Conservation (phyloP, 2,888 invertebrate species). For the Ochropleura plecta region DNA sequence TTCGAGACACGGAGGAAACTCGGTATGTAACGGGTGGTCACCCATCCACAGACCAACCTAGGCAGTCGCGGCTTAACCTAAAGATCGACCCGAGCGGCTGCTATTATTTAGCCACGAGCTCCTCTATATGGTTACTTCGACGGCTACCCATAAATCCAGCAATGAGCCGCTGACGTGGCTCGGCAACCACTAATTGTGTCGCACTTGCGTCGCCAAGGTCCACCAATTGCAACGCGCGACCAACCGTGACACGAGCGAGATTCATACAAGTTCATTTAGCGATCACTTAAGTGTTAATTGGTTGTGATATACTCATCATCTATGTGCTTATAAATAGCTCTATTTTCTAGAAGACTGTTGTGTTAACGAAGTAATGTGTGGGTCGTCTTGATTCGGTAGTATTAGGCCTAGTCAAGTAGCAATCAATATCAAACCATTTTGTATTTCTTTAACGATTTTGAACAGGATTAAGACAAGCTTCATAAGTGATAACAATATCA, state of each 20-base stretch:
- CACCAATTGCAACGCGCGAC: conserved; percentile 29
- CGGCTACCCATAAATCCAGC: conserved; percentile 53
- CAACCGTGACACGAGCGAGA: conserved; percentile 36
- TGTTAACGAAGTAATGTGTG: background rate
- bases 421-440: background rate
- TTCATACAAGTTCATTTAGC: conserved; percentile 58
- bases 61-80: too few relatives aligned
- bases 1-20: too few relatives aligned
- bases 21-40: too few relatives aligned
- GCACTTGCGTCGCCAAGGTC: conserved; percentile 58
- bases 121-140: conserved; percentile 1
- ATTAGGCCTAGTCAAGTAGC: background rate
- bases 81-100: too few relatives aligned
- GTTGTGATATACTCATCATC: conserved; percentile 39
- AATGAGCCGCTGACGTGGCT: conserved; percentile 46
- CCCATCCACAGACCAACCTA: too few relatives aligned
- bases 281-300: conserved; percentile 57
- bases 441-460: background rate
- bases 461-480: background rate
- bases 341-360: conserved; percentile 12
- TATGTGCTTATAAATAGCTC: conserved; percentile 28
- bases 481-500: background rate
- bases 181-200: conserved; percentile 48
- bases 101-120: too few relatives aligned
- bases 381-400: background rate